Evolutionary conservation across 2,888 invertebrate species (phyloP).

Genomic region (Ceraclea dissimilis): DNA sequence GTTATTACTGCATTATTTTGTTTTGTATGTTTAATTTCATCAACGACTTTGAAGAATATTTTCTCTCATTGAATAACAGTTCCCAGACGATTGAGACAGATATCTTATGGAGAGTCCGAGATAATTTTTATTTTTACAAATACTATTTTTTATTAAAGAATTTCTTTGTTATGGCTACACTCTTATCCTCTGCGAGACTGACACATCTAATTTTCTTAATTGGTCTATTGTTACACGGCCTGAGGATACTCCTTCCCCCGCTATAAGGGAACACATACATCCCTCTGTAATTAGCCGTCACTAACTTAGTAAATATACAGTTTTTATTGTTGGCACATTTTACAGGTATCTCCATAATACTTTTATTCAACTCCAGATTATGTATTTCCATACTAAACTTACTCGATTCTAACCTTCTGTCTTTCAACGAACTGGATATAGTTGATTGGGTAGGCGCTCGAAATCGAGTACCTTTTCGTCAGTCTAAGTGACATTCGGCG

Average conservation of each 20-base stretch:
- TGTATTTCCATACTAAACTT: constrained; percentile 12
- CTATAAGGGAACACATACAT: constrained; percentile 11
- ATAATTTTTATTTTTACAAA: no score
- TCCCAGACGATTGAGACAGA: no score
- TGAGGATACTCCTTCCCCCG: constrained; percentile 3
- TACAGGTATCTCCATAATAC: constrained; percentile 11
- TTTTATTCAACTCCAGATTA: constrained; percentile 7
- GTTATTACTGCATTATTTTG: no score
- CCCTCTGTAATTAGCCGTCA: constrained; percentile 13
- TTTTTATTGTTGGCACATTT: constrained; percentile 14
- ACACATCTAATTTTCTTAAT: constrained; percentile 12
- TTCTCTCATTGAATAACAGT: no score
- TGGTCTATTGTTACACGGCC: constrained; percentile 9
- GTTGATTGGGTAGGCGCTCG: constrained; percentile 11
- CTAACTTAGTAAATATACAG: constrained; percentile 10
- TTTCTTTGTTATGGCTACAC: not conserved
- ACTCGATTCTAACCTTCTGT: constrained; percentile 8
- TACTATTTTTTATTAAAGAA: not conserved
- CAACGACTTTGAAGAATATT: no score
- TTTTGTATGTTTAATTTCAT: no score
- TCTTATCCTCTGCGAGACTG: constrained; percentile 2
- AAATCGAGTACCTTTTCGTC: constrained; percentile 3
- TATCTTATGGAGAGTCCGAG: no score
- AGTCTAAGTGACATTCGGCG: constrained; percentile 14
- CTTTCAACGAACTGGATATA: constrained; percentile 10